Evolutionary conservation across 2,888 invertebrate species (phyloP).

Genomic region (Orthosia gothica): DNA sequence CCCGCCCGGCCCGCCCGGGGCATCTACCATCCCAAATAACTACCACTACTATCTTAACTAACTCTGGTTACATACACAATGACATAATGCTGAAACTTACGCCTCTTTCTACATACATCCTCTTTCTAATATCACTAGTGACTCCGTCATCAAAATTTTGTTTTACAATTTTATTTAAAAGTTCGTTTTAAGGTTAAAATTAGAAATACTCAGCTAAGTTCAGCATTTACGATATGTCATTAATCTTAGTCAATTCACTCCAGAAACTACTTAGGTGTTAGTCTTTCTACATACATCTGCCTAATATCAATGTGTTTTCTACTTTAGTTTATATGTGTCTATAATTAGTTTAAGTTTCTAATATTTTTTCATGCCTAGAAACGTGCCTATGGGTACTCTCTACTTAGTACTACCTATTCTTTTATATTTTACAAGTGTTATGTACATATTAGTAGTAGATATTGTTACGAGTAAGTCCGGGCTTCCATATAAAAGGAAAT

Average conservation of each 20-base stretch:
- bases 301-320: conserved; percentile 72
- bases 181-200: conserved; percentile 33
- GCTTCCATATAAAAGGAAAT: conserved; percentile 57
- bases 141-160: conserved; percentile 26
- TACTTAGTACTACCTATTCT: conserved; percentile 64
- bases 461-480: conserved; percentile 76
- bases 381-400: conserved; percentile 67
- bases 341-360: conserved; percentile 70
- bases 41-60: conserved; percentile 44
- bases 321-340: conserved; percentile 71
- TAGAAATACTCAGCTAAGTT: conserved; percentile 62
- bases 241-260: conserved; percentile 87
- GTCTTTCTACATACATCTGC: conserved; percentile 66
- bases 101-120: conserved; percentile 17
- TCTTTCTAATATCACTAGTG: conserved; percentile 20
- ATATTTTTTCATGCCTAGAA: conserved; percentile 63
- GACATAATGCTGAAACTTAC: conserved; percentile 68
- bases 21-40: conserved; percentile 75
- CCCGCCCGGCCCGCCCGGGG: conserved; percentile 83
- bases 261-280: conserved; percentile 83
- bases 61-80: conserved; percentile 60
- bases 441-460: conserved; percentile 88
- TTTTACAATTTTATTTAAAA: conserved; percentile 57
- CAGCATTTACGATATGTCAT: conserved; percentile 77
- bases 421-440: conserved; percentile 76